These are phyloP conservation scores for Cremastobaeus sp. DNA, from an alignment of 2,888 invertebrate genomes.

Conservation along the genomic window DNA sequence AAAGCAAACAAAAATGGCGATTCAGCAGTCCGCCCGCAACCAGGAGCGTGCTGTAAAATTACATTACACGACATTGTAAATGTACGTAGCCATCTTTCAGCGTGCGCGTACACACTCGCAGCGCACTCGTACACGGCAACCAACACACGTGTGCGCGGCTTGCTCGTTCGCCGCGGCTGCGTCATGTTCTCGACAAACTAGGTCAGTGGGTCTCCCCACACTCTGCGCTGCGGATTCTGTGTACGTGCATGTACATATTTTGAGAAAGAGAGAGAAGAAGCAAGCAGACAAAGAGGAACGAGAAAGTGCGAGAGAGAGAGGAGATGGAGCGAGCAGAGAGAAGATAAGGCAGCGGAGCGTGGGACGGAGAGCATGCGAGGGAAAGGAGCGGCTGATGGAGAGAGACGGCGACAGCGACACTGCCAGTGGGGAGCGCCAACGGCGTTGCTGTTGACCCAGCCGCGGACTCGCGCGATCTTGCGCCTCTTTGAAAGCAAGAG, in stretches of 20 bases:
- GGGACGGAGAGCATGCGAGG: background rate
- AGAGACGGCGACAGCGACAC: constrained; percentile 62
- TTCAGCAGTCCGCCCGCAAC: no score
- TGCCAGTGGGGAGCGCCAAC: constrained; percentile 75
- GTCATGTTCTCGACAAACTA: constrained; percentile 82
- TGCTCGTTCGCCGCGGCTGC: no score
- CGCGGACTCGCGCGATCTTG: constrained; percentile 63
- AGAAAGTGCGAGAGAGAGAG: constrained; percentile 52
- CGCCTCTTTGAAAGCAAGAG: constrained; percentile 72
- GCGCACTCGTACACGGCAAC: constrained; percentile 26
- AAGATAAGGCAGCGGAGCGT: constrained; percentile 20
- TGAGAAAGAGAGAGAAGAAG: constrained; percentile 53
- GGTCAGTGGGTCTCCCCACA: constrained; percentile 86
- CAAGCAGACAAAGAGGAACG: constrained; percentile 27
- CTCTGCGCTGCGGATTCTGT: constrained; percentile 48
- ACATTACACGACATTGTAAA: constrained; percentile 15
- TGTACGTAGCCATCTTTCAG: constrained; percentile 22
- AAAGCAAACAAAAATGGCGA: no score
- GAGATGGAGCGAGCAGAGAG: constrained; percentile 32
- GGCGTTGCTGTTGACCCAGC: constrained; percentile 77
- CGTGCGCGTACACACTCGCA: constrained; percentile 5
- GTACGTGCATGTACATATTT: constrained; percentile 50
- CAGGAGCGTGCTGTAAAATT: constrained; percentile 8
- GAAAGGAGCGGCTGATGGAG: background rate
- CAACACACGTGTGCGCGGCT: constrained; percentile 66